phyloP scores from a whole-genome alignment of 2,888 invertebrate genomes.

The Eumacrocentrus americanus region DNA sequence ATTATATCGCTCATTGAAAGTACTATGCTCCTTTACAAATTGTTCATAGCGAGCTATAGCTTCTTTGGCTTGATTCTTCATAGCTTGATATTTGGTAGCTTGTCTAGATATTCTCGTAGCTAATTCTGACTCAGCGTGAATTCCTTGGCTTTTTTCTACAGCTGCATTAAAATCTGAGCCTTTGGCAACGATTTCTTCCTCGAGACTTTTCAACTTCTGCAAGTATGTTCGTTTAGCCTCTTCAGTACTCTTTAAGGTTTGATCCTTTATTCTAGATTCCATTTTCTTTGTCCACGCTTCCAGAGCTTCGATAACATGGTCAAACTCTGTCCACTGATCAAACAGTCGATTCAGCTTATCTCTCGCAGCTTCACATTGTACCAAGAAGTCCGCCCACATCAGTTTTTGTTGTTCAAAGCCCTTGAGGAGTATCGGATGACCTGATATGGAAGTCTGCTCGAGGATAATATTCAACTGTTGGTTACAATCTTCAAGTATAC shows the following conservation, averaged over 20 bases:
- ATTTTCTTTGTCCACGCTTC: conserved; percentile 86
- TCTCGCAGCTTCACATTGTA: conserved; percentile 73
- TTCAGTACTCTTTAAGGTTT: conserved; percentile 83
- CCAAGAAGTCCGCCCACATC: conserved; percentile 78
- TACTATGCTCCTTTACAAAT: conserved; percentile 84
- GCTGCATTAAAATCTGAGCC: conserved; percentile 72
- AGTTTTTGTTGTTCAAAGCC: conserved; percentile 77
- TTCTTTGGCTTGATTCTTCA: conserved; percentile 84
- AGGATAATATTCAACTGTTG: conserved; percentile 75
- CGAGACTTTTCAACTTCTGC: conserved; percentile 75
- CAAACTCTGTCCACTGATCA: conserved; percentile 82
- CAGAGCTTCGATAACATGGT: conserved; percentile 76
- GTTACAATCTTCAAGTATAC: conserved; percentile 73
- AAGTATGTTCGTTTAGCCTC: conserved; percentile 82
- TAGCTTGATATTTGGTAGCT: conserved; percentile 79
- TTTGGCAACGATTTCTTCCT: conserved; percentile 73
- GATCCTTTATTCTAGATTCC: conserved; percentile 86
- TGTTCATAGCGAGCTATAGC: conserved; percentile 81
- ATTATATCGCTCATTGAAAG: conserved; percentile 76
- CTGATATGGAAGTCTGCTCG: conserved; percentile 76
- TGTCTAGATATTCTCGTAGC: conserved; percentile 77
- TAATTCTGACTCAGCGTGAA: conserved; percentile 77
- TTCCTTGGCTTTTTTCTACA: conserved; percentile 73
- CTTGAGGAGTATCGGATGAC: conserved; percentile 75
- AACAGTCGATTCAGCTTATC: conserved; percentile 77